A percentile compares a stretch with the other conserved stretches of the same genome.
phyloP scores from a whole-genome alignment of 2,797 vertebrate genomes.

The Petrocephalus sullivani region DNA sequence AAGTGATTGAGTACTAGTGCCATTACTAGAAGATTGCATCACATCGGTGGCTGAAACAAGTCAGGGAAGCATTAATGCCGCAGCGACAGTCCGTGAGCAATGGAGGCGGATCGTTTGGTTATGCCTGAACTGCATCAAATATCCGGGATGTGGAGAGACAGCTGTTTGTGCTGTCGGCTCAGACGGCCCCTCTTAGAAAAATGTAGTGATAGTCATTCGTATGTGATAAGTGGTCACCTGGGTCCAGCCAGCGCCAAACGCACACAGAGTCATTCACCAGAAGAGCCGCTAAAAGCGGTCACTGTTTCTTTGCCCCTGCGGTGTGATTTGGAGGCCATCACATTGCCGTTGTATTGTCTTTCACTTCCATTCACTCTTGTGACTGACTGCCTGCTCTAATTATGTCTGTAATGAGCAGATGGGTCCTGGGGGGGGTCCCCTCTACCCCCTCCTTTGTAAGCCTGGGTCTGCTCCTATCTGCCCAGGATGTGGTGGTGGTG shows the following conservation, averaged over 20 bases:
- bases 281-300: background rate
- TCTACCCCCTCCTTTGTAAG: constrained; percentile 1
- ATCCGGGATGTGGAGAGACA: background rate
- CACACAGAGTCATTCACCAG: background rate
- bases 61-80: background rate
- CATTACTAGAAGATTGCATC: constrained; percentile 2
- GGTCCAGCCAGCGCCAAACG: background rate
- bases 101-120: background rate
- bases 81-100: background rate
- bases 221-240: background rate
- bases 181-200: background rate
- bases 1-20: background rate
- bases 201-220: background rate
- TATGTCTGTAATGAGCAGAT: background rate
- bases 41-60: background rate
- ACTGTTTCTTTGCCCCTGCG: background rate
- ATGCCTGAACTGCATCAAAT: background rate
- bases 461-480: constrained; percentile 14
- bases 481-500: constrained; percentile 86
- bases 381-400: background rate
- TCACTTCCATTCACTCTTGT: background rate
- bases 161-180: background rate
- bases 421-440: background rate
- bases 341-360: background rate
- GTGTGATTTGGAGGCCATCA: background rate